Evolutionary conservation across 2,888 invertebrate species (phyloP).

Genomic region (Aspidiotus rigidus): DNA sequence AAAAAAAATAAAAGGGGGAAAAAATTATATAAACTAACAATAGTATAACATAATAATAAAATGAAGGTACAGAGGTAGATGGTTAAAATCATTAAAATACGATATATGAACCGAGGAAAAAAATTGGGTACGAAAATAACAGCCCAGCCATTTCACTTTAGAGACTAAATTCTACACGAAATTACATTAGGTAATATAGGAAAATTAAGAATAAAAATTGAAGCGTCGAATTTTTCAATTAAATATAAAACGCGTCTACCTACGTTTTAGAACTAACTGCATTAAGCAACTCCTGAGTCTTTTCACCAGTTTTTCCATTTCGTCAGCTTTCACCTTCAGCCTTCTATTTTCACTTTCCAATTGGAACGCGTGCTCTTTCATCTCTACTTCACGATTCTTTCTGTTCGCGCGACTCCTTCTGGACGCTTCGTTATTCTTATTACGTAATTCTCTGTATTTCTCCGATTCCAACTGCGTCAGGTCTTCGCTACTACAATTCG

Average conservation of each 20-base stretch:
- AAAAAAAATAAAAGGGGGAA: too few relatives aligned
- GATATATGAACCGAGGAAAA: neutral
- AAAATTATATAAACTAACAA: too few relatives aligned
- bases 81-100: neutral
- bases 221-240: constrained; percentile 3
- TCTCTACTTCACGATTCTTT: constrained; percentile 52
- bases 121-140: neutral
- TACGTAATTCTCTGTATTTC: constrained; percentile 59
- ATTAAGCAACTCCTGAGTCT: constrained; percentile 57
- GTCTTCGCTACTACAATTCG: constrained; percentile 22
- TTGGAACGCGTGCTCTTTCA: constrained; percentile 48
- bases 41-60: neutral
- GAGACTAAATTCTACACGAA: too few relatives aligned
- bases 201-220: neutral
- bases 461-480: constrained; percentile 35
- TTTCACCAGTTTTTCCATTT: constrained; percentile 58
- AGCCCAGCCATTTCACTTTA: too few relatives aligned
- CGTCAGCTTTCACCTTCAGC: constrained; percentile 55
- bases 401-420: constrained; percentile 63
- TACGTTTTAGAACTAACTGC: constrained; percentile 51
- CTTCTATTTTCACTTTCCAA: constrained; percentile 56
- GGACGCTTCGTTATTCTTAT: constrained; percentile 71
- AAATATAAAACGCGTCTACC: constrained; percentile 40
- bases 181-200: too few relatives aligned
- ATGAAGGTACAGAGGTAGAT: neutral